A percentile compares a stretch with the other conserved stretches of the same genome.
These are phyloP conservation scores for Sphenodon punctatus DNA, from an alignment of 2,797 vertebrate species.

Conservation along the genomic window DNA sequence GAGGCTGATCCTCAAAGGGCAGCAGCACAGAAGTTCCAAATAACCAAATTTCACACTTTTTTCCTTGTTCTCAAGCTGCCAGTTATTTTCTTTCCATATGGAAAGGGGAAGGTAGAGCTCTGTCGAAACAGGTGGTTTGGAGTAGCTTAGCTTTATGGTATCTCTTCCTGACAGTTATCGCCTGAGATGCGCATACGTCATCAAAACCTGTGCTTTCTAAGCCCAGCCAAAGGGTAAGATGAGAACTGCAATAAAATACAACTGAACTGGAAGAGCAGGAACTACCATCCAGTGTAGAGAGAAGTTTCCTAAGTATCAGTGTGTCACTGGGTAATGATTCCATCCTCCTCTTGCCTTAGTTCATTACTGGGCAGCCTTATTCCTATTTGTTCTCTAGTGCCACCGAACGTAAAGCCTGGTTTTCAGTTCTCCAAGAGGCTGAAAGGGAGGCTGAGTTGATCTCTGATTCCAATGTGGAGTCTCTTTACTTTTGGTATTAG, in stretches of 20 bases:
- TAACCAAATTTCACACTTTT: background rate
- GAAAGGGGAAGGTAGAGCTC: background rate
- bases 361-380: background rate
- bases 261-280: conserved; percentile 31
- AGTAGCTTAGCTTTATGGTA: background rate
- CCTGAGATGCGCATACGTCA: background rate
- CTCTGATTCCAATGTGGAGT: background rate
- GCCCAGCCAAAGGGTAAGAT: background rate
- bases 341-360: background rate
- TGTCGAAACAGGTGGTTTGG: background rate
- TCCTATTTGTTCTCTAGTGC: background rate
- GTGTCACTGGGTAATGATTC: background rate
- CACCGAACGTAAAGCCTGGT: background rate
- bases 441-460: background rate
- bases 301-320: background rate
- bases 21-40: background rate
- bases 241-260: background rate
- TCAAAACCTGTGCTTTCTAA: background rate
- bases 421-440: background rate
- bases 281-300: conserved; percentile 10
- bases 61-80: background rate
- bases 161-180: background rate
- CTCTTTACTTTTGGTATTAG: background rate
- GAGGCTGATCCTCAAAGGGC: background rate
- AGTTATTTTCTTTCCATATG: conserved; percentile 16